Conservation (phyloP, 1,140 invertebrate species). For the Dufourea novaeangliae region DNA sequence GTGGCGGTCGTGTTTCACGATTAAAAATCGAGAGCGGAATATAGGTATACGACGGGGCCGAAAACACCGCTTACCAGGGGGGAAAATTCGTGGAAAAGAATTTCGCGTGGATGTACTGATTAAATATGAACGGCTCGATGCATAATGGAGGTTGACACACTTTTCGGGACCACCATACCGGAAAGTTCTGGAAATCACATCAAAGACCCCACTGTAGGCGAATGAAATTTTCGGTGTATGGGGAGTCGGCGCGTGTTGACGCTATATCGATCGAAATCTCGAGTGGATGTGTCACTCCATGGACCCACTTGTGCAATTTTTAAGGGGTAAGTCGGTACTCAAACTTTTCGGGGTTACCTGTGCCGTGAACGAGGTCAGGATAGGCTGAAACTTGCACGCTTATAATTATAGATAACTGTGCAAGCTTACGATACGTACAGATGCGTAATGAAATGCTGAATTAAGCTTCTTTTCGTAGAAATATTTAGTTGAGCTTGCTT, state of each 20-base stretch:
- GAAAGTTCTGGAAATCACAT: conserved; percentile 7
- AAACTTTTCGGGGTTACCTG: background rate
- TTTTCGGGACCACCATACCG: background rate
- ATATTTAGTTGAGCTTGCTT: too few relatives aligned
- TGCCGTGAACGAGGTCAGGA: background rate
- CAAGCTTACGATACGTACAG: too few relatives aligned
- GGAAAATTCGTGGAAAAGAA: conserved; percentile 33
- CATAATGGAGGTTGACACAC: conserved; percentile 32
- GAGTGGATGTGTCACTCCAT: background rate
- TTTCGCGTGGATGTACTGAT: background rate
- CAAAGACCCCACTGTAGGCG: background rate
- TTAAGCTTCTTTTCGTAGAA: too few relatives aligned
- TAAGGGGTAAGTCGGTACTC: background rate
- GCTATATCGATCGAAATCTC: conserved; percentile 16
- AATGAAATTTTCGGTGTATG: conserved; percentile 18
- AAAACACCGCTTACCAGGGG: conserved; percentile 24
- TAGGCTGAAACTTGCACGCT: too few relatives aligned
- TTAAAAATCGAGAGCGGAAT: conserved; percentile 52
- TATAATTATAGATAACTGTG: too few relatives aligned
- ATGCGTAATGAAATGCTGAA: too few relatives aligned
- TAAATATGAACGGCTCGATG: conserved; percentile 22
- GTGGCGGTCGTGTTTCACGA: conserved; percentile 41
- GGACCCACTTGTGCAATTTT: background rate
- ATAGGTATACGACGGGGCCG: background rate
- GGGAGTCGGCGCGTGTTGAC: background rate